Base-by-base conservation (phyloP, 2,113 vertebrate species). In the Lophius piscatorius region DNA sequence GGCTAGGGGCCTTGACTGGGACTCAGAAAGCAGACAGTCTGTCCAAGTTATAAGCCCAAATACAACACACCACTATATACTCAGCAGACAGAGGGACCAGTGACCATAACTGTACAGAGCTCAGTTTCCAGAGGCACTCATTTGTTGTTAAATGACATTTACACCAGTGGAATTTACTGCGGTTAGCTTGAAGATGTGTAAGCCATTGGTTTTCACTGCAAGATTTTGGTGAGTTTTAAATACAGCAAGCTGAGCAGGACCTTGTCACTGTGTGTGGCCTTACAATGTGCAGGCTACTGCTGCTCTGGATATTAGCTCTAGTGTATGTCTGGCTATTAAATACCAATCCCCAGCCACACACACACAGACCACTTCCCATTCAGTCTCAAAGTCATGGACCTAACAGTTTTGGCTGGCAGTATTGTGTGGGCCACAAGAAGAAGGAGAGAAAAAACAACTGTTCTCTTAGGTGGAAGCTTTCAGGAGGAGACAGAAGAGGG, bases 251-350 rank as follows among this genome's bases (percentile, higher is more conserved):
- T 17, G 59, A 48, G 61, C 40, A 26, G 73, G 65, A 71, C 74
- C 82, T 80, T 83, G 87, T 87, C 88, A 85, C 85, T 66, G 85
- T 89, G 88, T 89, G 90, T 90, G 90, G 88, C 86, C 88, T 75
- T 81, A 82, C 82, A 87, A 64, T 82, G 74, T 73, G 72, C 84
- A 85, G 76, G 74, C 84, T 81, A 76, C 82, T 76, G 80, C 80
- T 75, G 78, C 76, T 86, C 81, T 79, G 85, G 84, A 86, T 87
- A 85, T 89, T 81, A 88, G 73, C 79, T 85, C 62, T 75, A 67
- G 77, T 82, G 74, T 63, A 72, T 68, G 79, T 83, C 76, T 67
- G 66, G 69, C 79, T 78, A 84, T 80, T 80, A 76, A 80, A 85
- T 82, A 84, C 71, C 69, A 67, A 76, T 84, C 72, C 80, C 56